Evolutionary conservation across 2,797 vertebrate genomes (phyloP), one percentile per base, ranked within the genome.

Genomic region (Kryptolebias ocellatus): DNA sequence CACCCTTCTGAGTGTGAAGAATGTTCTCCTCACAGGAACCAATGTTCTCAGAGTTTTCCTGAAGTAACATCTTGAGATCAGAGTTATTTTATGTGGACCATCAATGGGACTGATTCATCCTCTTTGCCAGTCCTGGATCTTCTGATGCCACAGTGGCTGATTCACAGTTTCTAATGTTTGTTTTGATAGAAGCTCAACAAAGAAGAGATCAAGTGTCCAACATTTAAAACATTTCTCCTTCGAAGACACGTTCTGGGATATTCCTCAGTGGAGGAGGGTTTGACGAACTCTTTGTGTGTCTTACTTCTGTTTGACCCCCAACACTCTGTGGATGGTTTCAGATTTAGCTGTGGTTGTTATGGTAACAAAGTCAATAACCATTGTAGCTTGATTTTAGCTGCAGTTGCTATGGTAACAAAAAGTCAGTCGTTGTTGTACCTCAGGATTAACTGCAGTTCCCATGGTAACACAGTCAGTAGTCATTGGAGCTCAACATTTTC

Each of bases 301-400:
- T 53, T 27, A 34, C 27, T 2, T 54, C 27, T 18, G 53, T 63
- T 47, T 46, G 7, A 20, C 24, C 5, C 17, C 44, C 10, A 27
- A 16, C 31, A 12, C 50, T 37, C 1, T 8, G 16, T 18, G 16
- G 42, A 27, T 18, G 9, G 9, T 49, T 42, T n/a, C 12, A 18
- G 24, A 34, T 9, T 47, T 29, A 50, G 8, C 42, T 39, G 10
- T 20, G 24, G 8, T 17, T 18, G 50, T 20, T n/a, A 5, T 16
- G n/a, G 34, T 45, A 16, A 47, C 45, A 29, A n/a, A 49, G 4
- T 91, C 74, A 90, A 74, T 90, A 91, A 61, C 91, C 81, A 2
- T 93, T 94, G 0, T 94, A 94, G 55, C 92, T 34, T 34, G 31
- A 4, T 4, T 27, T 17, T 14, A 31, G 17, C 9, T 31, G 50